Percentiles rank a stretch among this genome's conserved stretches.
These are phyloP conservation scores for Agonopterix subpropinquella DNA, from an alignment of 2,888 invertebrate species.

Conservation along the genomic window DNA sequence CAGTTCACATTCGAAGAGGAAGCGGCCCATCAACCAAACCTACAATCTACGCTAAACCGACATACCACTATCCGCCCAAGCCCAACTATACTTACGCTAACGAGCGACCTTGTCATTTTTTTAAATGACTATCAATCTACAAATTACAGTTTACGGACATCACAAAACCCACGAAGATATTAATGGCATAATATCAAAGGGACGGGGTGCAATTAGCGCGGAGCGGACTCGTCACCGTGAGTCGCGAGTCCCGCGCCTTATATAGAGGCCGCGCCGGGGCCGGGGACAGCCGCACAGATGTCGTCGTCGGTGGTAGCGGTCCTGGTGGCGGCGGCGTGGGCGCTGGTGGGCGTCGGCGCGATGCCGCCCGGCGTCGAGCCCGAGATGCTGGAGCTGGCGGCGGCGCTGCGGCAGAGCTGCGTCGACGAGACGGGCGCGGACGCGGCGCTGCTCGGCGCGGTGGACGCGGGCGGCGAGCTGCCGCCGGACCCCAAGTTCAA, in stretches of 20 bases:
- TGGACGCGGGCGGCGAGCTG: conserved; percentile 50
- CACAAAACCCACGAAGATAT: too few species aligned
- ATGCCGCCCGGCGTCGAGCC: conserved; percentile 33
- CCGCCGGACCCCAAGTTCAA: conserved; percentile 45
- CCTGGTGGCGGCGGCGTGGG: conserved; percentile 11
- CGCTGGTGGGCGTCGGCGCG: conserved; percentile 1
- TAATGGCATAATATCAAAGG: too few species aligned
- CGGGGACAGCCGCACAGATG: conserved; percentile 3
- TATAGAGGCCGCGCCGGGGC: conserved; percentile 5
- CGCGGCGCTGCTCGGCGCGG: conserved; percentile 34
- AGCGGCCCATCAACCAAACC: background rate
- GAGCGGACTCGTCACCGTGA: too few species aligned
- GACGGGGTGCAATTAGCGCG: too few species aligned
- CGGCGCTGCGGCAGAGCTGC: conserved; percentile 55
- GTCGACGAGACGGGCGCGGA: conserved; percentile 50
- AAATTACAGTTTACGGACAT: conserved; percentile 17
- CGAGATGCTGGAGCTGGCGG: conserved; percentile 58
- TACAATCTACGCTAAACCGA: background rate
- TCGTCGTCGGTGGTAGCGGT: conserved; percentile 9
- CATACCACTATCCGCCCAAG: background rate
- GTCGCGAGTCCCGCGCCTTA: conserved; percentile 7
- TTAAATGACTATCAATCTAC: conserved; percentile 25
- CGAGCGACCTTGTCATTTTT: conserved; percentile 28
- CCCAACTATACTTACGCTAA: conserved; percentile 1
- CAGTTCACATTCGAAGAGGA: too few species aligned